These are phyloP conservation scores for Haemorhous mexicanus DNA, from an alignment of 2,113 vertebrate species.

Conservation along the genomic window DNA sequence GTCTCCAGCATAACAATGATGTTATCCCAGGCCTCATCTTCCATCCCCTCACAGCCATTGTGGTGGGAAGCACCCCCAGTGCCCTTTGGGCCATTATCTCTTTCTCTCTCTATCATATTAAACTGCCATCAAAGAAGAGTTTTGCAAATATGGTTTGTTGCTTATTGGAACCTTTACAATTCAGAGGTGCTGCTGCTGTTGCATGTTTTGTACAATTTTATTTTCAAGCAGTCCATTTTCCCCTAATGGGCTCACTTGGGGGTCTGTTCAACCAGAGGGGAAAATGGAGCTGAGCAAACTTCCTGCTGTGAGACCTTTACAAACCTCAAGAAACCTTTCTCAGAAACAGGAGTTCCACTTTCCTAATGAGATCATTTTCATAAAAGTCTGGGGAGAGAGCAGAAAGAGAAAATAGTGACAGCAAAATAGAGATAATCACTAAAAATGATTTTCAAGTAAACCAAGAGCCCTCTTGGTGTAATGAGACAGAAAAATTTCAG, in stretches of 20 bases:
- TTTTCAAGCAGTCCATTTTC: not conserved
- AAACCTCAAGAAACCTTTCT: not conserved
- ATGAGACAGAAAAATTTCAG: constrained; percentile 25
- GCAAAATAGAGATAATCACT: constrained; percentile 36
- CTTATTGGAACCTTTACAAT: not conserved
- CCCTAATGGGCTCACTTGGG: constrained; percentile 21
- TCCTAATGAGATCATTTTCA: constrained; percentile 54
- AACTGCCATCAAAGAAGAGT: not conserved
- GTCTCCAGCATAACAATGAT: not conserved
- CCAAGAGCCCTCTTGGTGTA: not conserved
- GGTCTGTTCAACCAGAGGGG: not conserved
- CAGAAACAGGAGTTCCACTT: not conserved
- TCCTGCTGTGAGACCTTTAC: constrained; percentile 52
- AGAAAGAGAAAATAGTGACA: not conserved
- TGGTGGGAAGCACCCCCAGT: not conserved
- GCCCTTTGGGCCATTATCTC: not conserved
- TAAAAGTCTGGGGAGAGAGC: not conserved
- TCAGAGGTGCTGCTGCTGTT: not conserved
- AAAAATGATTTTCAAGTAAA: constrained; percentile 24
- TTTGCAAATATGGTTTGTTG: constrained; percentile 27
- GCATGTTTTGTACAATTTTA: not conserved
- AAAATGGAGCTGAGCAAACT: not conserved
- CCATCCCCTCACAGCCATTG: not conserved
- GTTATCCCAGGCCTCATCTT: not conserved
- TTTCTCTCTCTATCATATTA: not conserved